Conservation (phyloP, 2,797 vertebrate species). For the Hoplostethus mediterraneus region DNA sequence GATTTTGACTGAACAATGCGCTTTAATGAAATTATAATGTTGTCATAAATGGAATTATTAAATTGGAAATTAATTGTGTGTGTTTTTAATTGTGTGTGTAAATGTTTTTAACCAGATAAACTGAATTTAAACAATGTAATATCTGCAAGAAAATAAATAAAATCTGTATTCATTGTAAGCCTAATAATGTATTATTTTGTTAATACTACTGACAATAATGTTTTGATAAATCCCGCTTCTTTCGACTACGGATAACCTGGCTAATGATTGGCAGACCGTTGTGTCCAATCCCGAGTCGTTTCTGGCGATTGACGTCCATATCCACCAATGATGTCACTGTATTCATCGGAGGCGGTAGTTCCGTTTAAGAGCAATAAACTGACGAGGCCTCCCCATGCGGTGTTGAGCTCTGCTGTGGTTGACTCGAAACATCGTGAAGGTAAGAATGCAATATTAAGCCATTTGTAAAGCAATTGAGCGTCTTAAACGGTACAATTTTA, state of each 20-base stretch:
- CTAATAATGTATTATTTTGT: not conserved
- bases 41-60: not conserved
- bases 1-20: too few species aligned
- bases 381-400: constrained; percentile 83
- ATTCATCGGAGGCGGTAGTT: constrained; percentile 65
- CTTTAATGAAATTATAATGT: too few species aligned
- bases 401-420: constrained; percentile 52
- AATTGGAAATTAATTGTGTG: not conserved
- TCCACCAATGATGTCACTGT: constrained; percentile 64
- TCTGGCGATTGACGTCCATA: not conserved
- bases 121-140: too few species aligned
- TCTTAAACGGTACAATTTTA: accelerated
- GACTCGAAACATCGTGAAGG: constrained; percentile 61
- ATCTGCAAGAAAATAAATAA: too few species aligned
- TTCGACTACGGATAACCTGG: constrained; percentile 43
- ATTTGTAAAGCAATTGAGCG: accelerated
- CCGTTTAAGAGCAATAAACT: constrained; percentile 72
- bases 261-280: constrained; percentile 35
- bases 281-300: constrained; percentile 47
- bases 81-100: too few species aligned
- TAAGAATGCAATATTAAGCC: constrained; percentile 23
- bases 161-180: too few species aligned
- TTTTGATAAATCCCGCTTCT: constrained; percentile 65
- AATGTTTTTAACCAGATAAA: too few species aligned
- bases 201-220: too few species aligned